Conservation (phyloP, 2,888 invertebrate species). For the Dichetophora obliterata region DNA sequence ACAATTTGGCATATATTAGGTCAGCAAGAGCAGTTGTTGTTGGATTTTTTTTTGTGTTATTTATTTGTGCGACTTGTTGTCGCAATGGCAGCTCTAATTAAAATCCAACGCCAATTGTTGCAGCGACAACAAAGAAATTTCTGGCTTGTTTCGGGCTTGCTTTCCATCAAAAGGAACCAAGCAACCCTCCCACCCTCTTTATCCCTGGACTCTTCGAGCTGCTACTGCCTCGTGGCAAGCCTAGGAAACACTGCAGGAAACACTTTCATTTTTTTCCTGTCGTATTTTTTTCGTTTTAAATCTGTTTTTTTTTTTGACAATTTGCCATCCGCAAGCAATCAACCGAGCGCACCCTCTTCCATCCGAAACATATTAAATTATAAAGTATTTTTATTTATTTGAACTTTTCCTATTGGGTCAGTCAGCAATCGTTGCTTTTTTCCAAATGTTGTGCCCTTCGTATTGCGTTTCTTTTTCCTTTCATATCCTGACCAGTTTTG, state of each 20-base stretch:
- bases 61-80: conserved; percentile 14
- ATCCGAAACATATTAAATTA: too few relatives aligned
- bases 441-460: background rate
- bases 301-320: conserved; percentile 42
- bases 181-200: too few relatives aligned
- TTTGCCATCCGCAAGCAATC: conserved; percentile 48
- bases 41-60: background rate
- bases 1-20: conserved; percentile 20
- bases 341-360: conserved; percentile 18
- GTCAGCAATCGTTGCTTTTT: conserved; percentile 25
- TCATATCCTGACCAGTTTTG: background rate
- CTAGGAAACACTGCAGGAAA: too few relatives aligned
- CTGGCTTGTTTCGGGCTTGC: background rate
- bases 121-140: background rate
- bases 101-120: conserved; percentile 3
- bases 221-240: too few relatives aligned
- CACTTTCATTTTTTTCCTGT: too few relatives aligned
- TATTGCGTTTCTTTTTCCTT: background rate
- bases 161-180: background rate
- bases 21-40: background rate
- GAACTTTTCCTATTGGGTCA: conserved; percentile 4
- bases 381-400: too few relatives aligned
- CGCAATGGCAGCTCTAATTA: conserved; percentile 30
- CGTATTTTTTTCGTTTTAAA: background rate
- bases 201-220: too few relatives aligned